These are phyloP conservation scores for Chloroceryle aenea DNA, from an alignment of 2,113 vertebrate genomes.

Conservation along the genomic window DNA sequence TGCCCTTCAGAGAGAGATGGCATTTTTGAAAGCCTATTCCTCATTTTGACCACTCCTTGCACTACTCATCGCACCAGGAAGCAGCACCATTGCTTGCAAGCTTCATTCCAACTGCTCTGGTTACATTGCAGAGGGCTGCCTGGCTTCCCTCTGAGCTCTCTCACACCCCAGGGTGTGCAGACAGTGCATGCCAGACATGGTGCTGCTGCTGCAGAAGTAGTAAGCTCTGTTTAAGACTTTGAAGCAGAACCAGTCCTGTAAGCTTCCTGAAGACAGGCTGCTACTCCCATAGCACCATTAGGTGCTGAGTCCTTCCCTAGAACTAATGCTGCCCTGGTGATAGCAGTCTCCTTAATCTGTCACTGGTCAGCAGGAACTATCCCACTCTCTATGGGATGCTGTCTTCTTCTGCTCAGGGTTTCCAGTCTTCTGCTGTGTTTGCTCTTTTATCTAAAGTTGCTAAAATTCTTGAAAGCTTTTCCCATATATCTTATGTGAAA, in stretches of 20 bases:
- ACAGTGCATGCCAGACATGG: background rate
- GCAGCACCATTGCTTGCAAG: background rate
- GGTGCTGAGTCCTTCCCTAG: background rate
- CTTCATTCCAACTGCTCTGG: background rate
- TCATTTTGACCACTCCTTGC: background rate
- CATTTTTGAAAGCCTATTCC: background rate
- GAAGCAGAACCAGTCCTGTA: background rate
- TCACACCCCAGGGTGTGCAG: background rate
- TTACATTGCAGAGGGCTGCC: background rate
- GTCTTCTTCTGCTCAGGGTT: background rate
- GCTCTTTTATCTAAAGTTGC: background rate
- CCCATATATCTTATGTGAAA: background rate
- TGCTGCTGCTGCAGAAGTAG: background rate
- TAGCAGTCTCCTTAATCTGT: background rate
- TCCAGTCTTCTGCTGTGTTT: background rate
- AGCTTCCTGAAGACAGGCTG: background rate
- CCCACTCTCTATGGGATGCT: accelerated
- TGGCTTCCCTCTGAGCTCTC: background rate
- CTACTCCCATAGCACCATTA: background rate
- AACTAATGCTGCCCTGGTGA: background rate
- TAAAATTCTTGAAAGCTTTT: background rate
- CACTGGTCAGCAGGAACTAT: background rate
- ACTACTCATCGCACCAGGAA: accelerated
- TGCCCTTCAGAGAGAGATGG: background rate
- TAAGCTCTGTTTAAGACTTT: background rate